Conservation (phyloP, 2,797 vertebrate species). For the Tympanoctomys barrerae region DNA sequence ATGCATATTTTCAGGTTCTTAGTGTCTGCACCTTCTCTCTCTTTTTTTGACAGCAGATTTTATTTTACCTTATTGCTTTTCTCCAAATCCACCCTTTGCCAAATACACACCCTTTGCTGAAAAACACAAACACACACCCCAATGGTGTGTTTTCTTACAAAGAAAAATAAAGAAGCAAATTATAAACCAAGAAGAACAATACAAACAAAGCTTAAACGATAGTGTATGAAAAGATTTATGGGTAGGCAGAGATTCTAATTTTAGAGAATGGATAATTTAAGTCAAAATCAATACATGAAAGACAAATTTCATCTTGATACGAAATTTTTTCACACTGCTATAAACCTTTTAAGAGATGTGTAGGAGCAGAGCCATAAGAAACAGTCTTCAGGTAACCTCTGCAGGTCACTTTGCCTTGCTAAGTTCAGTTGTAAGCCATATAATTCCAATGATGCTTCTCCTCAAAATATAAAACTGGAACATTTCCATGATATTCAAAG, state of each 20-base stretch:
- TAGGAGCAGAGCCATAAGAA: constrained; percentile 57
- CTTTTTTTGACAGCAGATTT: constrained; percentile 37
- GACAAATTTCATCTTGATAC: constrained; percentile 62
- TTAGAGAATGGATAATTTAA: constrained; percentile 86
- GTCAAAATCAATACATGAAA: constrained; percentile 79
- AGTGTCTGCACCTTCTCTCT: neutral
- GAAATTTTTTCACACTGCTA: constrained; percentile 70
- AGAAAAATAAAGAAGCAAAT: constrained; percentile 46
- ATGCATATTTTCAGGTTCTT: constrained; percentile 16
- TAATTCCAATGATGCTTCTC: constrained; percentile 59
- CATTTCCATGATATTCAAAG: constrained; percentile 68
- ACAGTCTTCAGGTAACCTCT: constrained; percentile 65
- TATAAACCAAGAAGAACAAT: constrained; percentile 51
- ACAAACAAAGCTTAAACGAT: constrained; percentile 42
- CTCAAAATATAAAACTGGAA: constrained; percentile 61
- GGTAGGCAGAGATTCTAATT: constrained; percentile 75
- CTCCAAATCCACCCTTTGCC: constrained; percentile 54
- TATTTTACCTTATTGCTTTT: constrained; percentile 51
- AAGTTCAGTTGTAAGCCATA: constrained; percentile 58
- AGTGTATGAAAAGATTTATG: constrained; percentile 13
- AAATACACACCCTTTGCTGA: neutral
- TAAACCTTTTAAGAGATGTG: constrained; percentile 64
- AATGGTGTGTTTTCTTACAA: constrained; percentile 49
- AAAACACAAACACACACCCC: constrained; percentile 22
- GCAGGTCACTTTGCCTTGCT: constrained; percentile 53